Evolutionary conservation across 2,113 vertebrate genomes (phyloP).

Genomic region (Chionomys nivalis): DNA sequence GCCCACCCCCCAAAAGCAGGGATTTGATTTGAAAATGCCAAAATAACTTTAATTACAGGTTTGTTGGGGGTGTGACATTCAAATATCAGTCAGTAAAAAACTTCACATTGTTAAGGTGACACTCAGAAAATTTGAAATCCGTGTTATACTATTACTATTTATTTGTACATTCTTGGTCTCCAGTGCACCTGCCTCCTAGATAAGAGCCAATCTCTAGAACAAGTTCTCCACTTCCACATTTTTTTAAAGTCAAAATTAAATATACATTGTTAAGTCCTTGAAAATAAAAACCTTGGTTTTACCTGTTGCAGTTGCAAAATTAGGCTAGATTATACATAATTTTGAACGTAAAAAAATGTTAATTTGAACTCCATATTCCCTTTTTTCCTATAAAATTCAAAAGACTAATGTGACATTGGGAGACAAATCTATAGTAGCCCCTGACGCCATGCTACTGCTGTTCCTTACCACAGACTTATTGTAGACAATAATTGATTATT

Average conservation of each 20-base stretch:
- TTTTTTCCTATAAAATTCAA: constrained; percentile 20
- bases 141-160: constrained; percentile 77
- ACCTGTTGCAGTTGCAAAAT: constrained; percentile 23
- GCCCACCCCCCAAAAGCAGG: constrained; percentile 74
- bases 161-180: constrained; percentile 77
- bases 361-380: constrained; percentile 1
- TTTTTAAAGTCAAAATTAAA: constrained; percentile 64
- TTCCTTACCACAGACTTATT: constrained; percentile 56
- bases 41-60: constrained; percentile 82
- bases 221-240: constrained; percentile 51
- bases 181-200: constrained; percentile 39
- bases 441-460: constrained; percentile 22
- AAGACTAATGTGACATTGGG: constrained; percentile 2
- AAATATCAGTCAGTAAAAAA: constrained; percentile 81
- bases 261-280: constrained; percentile 20
- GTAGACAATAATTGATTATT: constrained; percentile 64
- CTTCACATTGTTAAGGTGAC: constrained; percentile 76
- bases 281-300: constrained; percentile 29
- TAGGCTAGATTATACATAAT: constrained; percentile 9
- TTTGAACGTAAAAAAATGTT: constrained; percentile 40
- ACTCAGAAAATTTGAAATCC: constrained; percentile 77
- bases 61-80: constrained; percentile 74
- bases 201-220: constrained; percentile 40
- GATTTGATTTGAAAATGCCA: constrained; percentile 80
- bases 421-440: constrained; percentile 20